phyloP scores from a whole-genome alignment of 2,113 vertebrate genomes.

The Phylloscopus trochilus region DNA sequence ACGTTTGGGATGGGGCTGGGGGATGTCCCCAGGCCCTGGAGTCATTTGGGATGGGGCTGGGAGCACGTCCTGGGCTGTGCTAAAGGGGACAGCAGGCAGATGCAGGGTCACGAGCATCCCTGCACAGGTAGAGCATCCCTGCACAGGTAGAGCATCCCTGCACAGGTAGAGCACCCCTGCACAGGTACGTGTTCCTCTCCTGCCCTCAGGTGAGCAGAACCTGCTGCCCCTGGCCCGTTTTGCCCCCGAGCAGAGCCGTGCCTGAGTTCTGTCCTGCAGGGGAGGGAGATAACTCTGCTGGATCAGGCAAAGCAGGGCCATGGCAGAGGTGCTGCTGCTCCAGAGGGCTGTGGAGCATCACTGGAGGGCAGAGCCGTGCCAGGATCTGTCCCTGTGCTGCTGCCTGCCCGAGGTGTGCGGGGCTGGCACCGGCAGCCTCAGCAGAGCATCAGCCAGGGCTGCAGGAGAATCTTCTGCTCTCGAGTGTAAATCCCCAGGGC shows the following conservation, averaged over 20 bases:
- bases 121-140: too few relatives aligned
- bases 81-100: too few relatives aligned
- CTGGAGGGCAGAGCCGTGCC: fast-evolving
- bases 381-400: background rate
- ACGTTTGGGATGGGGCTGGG: background rate
- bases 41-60: too few relatives aligned
- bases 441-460: background rate
- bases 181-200: background rate
- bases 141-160: background rate
- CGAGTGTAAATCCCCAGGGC: constrained; percentile 33
- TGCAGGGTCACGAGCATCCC: too few relatives aligned
- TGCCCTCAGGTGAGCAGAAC: background rate
- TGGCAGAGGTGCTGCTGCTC: background rate
- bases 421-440: background rate
- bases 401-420: background rate
- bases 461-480: constrained; percentile 7
- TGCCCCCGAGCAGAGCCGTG: fast-evolving
- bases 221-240: background rate
- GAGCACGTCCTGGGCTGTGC: too few relatives aligned
- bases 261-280: background rate
- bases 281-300: background rate
- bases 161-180: fast-evolving
- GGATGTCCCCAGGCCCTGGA: fast-evolving
- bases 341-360: background rate
- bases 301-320: background rate